Evolutionary conservation across 2,888 invertebrate species (phyloP), one percentile per base, ranked within the genome.

Genomic region (Fissipunctia ypsillon): DNA sequence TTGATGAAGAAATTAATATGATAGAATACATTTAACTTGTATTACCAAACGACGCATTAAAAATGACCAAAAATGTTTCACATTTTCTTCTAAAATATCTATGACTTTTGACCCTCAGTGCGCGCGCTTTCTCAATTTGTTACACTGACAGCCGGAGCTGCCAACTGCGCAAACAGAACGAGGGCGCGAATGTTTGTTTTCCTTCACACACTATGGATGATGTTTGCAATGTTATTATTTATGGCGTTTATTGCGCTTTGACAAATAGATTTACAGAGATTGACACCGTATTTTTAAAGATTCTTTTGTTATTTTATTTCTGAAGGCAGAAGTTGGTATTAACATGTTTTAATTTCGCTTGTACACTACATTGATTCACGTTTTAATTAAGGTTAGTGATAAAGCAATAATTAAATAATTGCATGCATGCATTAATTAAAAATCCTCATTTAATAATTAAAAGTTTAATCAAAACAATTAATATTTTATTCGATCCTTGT

Each of bases 171-270:
- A 94, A 94, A 94, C 94, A 94, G 28, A 80, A 73, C 88, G 90
- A 93, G 94, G 93, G 94, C 94, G 93, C 92, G 91, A 92, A 90
- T 94, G 91, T 94, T 94, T 94, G 93, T 93, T 93, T 93, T 92
- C 87, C 88, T 88, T 87, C 85, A 87, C 88, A 92, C 93, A 93
- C 93, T 93, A 92, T 90, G 91, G 90, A 87, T 79, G 87, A 76
- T 93, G 93, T 94, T 94, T 94, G 90, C 91, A 73, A 75, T 87
- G 91, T 92, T 93, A 93, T 93, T 93, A 93, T 94, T 94, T 94
- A 94, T 94, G 87, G 92, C 88, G 86, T 91, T 90, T 89, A 91
- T 91, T 91, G 90, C 92, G 86, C 88, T 88, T 89, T 90, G 90
- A 91, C 92, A 94, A 94, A 94, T 93, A 93, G 90, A 91, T 92